Percentiles rank a stretch among this genome's conserved stretches.
phyloP scores from a whole-genome alignment of 1,140 invertebrate genomes.

The Lanistes nyassanus region DNA sequence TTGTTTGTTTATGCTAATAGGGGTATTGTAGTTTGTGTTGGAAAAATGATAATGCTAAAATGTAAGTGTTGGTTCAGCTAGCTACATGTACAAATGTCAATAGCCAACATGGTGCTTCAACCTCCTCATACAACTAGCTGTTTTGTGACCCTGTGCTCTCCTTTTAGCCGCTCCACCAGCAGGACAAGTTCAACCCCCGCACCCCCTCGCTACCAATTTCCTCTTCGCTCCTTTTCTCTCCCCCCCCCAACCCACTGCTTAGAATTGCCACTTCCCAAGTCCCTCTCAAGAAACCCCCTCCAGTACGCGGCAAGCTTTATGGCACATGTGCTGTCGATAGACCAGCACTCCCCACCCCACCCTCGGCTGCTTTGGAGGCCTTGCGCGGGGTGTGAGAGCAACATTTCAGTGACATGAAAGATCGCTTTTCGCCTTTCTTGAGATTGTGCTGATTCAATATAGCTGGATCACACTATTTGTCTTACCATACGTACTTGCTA shows the following conservation, averaged over 20 bases:
- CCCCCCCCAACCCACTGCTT: neutral
- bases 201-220: neutral
- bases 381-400: conserved; percentile 5
- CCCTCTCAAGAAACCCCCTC: neutral
- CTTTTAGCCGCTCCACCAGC: too few species aligned
- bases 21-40: too few species aligned
- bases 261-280: neutral
- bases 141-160: too few species aligned
- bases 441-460: neutral
- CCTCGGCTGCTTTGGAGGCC: conserved; percentile 9
- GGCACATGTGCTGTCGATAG: conserved; percentile 18
- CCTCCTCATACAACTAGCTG: too few species aligned
- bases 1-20: too few species aligned
- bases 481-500: neutral
- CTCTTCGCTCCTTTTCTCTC: neutral
- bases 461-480: neutral
- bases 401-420: neutral
- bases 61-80: too few species aligned
- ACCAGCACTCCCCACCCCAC: neutral
- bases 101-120: too few species aligned
- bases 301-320: neutral
- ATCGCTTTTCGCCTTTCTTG: neutral
- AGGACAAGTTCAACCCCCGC: too few species aligned
- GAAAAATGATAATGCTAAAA: too few species aligned
- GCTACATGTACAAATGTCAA: too few species aligned